Evolutionary conservation across 2,888 invertebrate genomes (phyloP), one percentile per base, ranked within the genome.

Genomic region (Erebia epiphron): DNA sequence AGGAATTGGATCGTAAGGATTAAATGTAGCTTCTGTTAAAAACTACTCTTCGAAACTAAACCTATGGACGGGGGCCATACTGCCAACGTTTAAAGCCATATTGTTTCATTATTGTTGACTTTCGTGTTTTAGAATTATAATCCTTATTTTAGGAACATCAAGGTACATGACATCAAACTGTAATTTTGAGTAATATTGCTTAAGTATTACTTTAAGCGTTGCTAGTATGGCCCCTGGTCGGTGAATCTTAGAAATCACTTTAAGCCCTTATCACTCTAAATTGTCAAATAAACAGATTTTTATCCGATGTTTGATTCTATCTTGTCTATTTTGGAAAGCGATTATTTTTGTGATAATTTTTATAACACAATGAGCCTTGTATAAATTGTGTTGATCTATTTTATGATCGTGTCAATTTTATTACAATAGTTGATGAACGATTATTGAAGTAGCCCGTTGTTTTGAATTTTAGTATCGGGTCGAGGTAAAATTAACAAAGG

Each of bases 251-350:
- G 54, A 71, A 71, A 73, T 65, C 26, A n/a, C 72, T 75, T 76
- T 71, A 75, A 69, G 65, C 63, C 72, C 65, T 75, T 76, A 77
- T 74, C 65, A 64, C 64, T 8, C 7, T 46, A 62, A 75, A 70
- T 69, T 49, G 72, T 68, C 72, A 70, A 72, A 58, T 69, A 64
- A 65, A 57, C 26, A 26, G 21, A 57, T 67, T 68, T 50, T 62
- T 66, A 70, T 46, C 56, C 46, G 13, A 64, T 75, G 69, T 73
- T 69, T 72, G 75, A 75, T 73, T 75, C 70, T 58, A 70, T 73
- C 71, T n/a, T 67, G 67, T 70, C 54, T 63, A 60, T 35, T 68
- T 69, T 58, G 63, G 69, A 69, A 68, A 62, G 26, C 54, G 72
- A 69, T 73, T 72, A 66, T 64, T 50, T 11, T 14, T 26, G 70